Evolutionary conservation across 2,113 vertebrate species (phyloP).

Genomic region (Chascanopsetta lugubris): DNA sequence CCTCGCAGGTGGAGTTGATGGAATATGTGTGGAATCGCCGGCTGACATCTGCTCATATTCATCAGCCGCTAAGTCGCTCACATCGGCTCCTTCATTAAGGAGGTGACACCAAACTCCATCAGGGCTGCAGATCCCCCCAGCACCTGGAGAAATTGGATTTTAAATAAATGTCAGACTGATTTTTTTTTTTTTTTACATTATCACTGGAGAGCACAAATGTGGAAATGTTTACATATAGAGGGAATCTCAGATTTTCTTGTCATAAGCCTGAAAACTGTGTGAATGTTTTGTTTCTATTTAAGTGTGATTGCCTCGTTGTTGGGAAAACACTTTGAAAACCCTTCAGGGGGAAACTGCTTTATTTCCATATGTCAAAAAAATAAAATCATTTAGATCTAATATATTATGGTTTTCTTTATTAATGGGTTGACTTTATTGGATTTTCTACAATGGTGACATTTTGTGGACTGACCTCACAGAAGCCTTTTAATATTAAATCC

Average conservation of each 20-base stretch:
- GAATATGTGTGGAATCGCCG: constrained; percentile 79
- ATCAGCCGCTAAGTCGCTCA: constrained; percentile 74
- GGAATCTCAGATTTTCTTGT: too few relatives aligned
- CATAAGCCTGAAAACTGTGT: too few relatives aligned
- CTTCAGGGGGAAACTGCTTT: too few relatives aligned
- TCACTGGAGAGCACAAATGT: constrained; percentile 53
- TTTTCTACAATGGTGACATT: background rate
- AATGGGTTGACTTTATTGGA: too few relatives aligned
- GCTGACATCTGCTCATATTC: constrained; percentile 82
- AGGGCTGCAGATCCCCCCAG: constrained; percentile 73
- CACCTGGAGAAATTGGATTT: constrained; percentile 83
- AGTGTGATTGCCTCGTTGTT: too few relatives aligned
- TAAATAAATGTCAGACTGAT: constrained; percentile 81
- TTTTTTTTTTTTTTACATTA: constrained; percentile 74
- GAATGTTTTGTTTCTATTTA: too few relatives aligned
- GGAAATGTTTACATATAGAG: too few relatives aligned
- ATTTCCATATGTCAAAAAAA: too few relatives aligned
- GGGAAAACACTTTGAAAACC: too few relatives aligned
- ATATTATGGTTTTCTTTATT: too few relatives aligned
- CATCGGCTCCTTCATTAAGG: constrained; percentile 79
- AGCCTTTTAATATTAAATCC: background rate
- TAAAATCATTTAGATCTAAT: too few relatives aligned
- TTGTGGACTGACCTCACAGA: background rate
- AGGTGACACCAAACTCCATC: constrained; percentile 78
- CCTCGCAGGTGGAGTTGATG: constrained; percentile 81